Evolutionary conservation across 2,113 vertebrate species (phyloP), one percentile per base, ranked within the genome.

Genomic region (Turdus rufiventris): DNA sequence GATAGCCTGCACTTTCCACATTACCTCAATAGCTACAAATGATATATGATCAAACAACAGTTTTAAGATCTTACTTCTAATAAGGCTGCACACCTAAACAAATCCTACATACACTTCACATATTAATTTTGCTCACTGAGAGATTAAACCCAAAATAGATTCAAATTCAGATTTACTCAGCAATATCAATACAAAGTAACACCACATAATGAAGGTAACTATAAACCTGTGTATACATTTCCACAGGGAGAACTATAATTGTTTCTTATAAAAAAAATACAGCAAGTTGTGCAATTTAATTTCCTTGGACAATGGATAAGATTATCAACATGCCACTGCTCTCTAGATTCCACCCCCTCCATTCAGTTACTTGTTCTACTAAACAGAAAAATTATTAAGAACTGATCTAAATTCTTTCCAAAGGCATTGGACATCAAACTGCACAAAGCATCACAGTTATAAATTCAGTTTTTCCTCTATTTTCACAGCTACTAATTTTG

Each of bases 31-130:
- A 63, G 18, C 38, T 76, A 31, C 45, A 62, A 62, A 58, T 5
- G 0, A 65, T 10, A 23, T 0, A 14, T 1, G 3, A 67, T 16
- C 58, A 76, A 88, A 76, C 2, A 6, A 53, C 0, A 76, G 43
- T 20, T 20, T 91, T 45, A 80, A 73, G 34, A 80, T 63, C 45
- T 76, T 33, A 48, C 4, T 80, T 76, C n/a, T 20, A 42, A 57
- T 43, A 77, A 73, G 75, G 34, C 47, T 89, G 67, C 43, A 56
- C 7, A 10, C 42, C 65, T 84, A 28, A 70, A 73, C 56, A 74
- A 90, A 58, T 15, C 10, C 20, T 38, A 33, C 14, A 31, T 33
- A 54, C 16, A 19, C 6, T 65, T 63, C 8, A 8, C 24, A 36
- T 3, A 10, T 50, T 47, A 16, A 25, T 54, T 48, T 29, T 57